phyloP scores from a whole-genome alignment of 37 sponge, comb jelly and placozoan species.

The Bolinopsis microptera region DNA sequence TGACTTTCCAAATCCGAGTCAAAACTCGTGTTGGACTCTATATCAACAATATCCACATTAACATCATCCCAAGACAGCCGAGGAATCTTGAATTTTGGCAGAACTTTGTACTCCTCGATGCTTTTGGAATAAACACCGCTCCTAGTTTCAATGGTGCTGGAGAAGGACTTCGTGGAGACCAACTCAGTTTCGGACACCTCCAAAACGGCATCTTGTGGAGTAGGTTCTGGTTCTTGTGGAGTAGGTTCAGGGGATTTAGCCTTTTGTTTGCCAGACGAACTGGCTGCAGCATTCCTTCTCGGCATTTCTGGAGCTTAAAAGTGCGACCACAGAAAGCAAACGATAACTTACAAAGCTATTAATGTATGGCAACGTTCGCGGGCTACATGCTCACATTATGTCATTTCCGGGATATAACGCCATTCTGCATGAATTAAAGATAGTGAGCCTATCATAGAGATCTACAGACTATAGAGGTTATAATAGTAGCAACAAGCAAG shows the following conservation, averaged over 20 bases:
- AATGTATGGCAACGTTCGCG: background rate
- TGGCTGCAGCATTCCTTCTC: background rate
- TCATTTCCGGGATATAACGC: background rate
- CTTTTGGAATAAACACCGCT: background rate
- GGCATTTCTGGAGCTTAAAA: constrained; percentile 4
- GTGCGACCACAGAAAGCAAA: background rate
- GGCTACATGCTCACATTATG: background rate
- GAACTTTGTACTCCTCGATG: background rate
- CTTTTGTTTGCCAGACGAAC: background rate
- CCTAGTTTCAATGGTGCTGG: background rate
- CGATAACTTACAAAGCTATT: background rate
- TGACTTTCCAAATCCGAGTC: constrained; percentile 11
- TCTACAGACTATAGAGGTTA: background rate
- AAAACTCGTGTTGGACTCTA: background rate
- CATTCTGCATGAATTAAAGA: too few species aligned
- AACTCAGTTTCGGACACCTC: background rate
- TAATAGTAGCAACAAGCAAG: too few species aligned
- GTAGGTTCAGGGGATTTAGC: background rate
- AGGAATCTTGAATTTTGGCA: background rate
- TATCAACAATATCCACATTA: background rate
- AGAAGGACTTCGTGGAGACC: background rate
- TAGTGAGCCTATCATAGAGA: background rate
- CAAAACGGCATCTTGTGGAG: background rate
- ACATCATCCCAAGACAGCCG: background rate
- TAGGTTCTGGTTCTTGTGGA: background rate